Base-by-base conservation (phyloP, 2,113 vertebrate genomes). In the Pardalotus punctatus region DNA sequence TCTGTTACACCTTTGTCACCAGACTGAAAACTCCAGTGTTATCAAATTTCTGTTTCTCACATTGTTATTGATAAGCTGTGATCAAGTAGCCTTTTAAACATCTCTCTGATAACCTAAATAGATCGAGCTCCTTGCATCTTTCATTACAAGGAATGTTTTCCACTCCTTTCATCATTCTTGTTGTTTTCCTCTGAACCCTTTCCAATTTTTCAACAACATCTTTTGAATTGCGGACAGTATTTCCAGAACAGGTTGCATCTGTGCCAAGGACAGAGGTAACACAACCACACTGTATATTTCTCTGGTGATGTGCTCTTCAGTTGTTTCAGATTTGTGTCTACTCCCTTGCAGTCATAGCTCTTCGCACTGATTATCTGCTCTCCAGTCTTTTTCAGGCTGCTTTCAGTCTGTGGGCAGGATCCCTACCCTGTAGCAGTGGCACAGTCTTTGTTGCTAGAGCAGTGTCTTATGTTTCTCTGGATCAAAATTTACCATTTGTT, bases 141-240 rank as follows among this genome's bases (percentile, higher is more conserved):
- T 95, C 85, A 90, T 80, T 97, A 88, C 53, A 88, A 78, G 47
- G 60, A 78, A 92, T 60, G 43, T 81, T 96, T 96, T 96, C 88
- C 77, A 90, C 50, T 57, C 76, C 72, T 93, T 96, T 96, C 79
- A 82, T 93, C 91, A 73, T 94, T 88, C 87, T 71, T 20, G 3
- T 79, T 93, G 43, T 35, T 93, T 94, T 91, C 64, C 85, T 95
- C 86, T 97, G 95, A 96, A 94, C 79, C 23, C 88, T 88, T 93
- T 92, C 88, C 94, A 96, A 27, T 95, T 93, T 97, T 93, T 95
- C 91, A 91, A 65, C 73, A 70, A 47, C 69, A 22, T 81, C 66
- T 64, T 67, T 78, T 86, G 79, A 93, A 71, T 10, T 88, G 66
- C 74, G 64, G 85, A 88, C 86, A 43, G 16, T 86, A 23, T 86